Conservation (phyloP, 2,113 vertebrate genomes). For the Gymnorhina tibicen region DNA sequence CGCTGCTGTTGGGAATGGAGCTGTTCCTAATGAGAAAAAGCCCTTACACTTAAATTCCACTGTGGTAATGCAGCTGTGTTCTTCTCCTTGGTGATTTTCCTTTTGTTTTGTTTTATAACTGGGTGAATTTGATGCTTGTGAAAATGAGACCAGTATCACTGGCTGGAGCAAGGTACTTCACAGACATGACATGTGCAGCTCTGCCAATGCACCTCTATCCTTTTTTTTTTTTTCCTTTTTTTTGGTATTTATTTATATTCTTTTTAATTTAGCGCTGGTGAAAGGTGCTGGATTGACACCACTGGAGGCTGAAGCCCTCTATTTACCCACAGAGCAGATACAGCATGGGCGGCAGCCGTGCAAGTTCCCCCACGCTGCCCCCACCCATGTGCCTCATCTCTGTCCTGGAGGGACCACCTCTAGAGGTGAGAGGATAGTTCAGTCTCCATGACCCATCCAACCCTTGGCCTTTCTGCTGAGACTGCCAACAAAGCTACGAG, state of each 20-base stretch:
- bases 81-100: conserved; percentile 28
- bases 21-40: neutral
- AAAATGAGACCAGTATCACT: conserved; percentile 23
- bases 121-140: conserved; percentile 41
- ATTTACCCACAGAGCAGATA: conserved; percentile 74
- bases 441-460: conserved; percentile 64
- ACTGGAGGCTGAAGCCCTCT: conserved; percentile 74
- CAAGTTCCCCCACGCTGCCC: conserved; percentile 72
- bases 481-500: conserved; percentile 23
- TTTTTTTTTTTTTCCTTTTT: conserved; percentile 10
- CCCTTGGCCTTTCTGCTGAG: conserved; percentile 69
- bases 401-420: conserved; percentile 74
- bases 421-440: conserved; percentile 74
- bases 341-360: conserved; percentile 70
- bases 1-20: neutral
- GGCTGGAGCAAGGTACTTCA: conserved; percentile 50
- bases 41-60: neutral
- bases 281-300: conserved; percentile 73
- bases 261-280: conserved; percentile 74
- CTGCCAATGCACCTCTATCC: conserved; percentile 54
- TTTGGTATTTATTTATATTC: conserved; percentile 71
- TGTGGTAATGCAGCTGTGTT: conserved; percentile 25
- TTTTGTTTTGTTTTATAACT: conserved; percentile 32
- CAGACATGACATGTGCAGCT: conserved; percentile 32
- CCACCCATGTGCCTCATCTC: conserved; percentile 73